phyloP scores from a whole-genome alignment of 2,797 vertebrate genomes.

The Acomys russatus region DNA sequence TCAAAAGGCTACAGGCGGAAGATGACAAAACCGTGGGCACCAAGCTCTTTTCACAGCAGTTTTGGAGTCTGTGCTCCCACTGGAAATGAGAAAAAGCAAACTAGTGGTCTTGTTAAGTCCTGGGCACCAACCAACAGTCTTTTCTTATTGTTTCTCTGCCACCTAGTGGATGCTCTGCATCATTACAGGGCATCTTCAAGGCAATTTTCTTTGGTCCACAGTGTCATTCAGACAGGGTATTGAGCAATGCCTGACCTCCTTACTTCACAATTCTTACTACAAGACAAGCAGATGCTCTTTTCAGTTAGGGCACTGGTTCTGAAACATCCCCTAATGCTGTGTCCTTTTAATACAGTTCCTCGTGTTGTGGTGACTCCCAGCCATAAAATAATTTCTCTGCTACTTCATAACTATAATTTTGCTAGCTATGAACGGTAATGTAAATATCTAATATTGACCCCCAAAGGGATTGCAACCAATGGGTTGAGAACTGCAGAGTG shows the following conservation, averaged over 20 bases:
- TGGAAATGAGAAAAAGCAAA: slow-evolving; percentile 35
- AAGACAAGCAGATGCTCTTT: background rate
- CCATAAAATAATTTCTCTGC: background rate
- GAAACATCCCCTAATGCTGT: background rate
- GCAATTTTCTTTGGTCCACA: background rate
- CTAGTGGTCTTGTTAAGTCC: background rate
- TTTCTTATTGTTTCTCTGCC: slow-evolving; percentile 77
- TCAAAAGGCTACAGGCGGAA: background rate
- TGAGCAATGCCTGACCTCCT: background rate
- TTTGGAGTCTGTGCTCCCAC: background rate
- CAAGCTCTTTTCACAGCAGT: background rate
- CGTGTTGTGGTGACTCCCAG: background rate
- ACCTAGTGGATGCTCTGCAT: slow-evolving; percentile 75
- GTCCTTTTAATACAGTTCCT: background rate
- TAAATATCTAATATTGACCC: background rate
- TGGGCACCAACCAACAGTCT: background rate
- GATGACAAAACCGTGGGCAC: background rate
- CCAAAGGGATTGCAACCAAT: background rate
- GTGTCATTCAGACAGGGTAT: background rate
- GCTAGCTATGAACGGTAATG: background rate
- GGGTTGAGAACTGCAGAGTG: background rate
- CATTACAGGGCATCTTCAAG: slow-evolving; percentile 44
- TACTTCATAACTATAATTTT: background rate
- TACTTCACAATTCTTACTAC: background rate
- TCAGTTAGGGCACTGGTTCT: background rate